Evolutionary conservation across 2,113 vertebrate species (phyloP), one percentile per base, ranked within the genome.

Genomic region (Epinephelus fuscoguttatus): DNA sequence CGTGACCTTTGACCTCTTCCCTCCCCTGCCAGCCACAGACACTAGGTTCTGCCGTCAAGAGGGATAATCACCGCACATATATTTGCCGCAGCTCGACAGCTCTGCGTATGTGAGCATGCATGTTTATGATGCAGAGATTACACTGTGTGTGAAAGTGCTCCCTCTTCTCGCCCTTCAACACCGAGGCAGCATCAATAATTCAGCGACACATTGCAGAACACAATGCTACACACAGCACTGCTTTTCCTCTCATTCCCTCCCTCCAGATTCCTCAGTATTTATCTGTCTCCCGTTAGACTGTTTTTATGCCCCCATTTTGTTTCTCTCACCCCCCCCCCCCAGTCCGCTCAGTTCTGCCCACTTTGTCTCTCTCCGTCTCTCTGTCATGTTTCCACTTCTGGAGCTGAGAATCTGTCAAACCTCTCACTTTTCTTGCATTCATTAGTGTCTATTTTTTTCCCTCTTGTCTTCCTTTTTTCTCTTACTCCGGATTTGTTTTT

Each of bases 121-220:
- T 72, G 69, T 74, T 83, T 75, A 75, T 52, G 70, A 80, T 78
- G 62, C 73, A 23, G 75, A 85, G 74, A 71, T 87, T 69, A 50
- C 30, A 2, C 33, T 1, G 57, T 68, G 45, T 45, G 74, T 77
- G 55, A 86, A 84, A 75, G 80, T 30, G 70, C 63, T 81, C 75
- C 66, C 68, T 89, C 71, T 84, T 89, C 74, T 63, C 62, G 18
- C 87, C 81, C 85, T 89, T 88, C 75, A 81, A 87, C 78, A 73
- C 82, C 40, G 84, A 91, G 78, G 82, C 66, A 71, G 30, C 84
- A 91, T 94, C 84, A 95, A 94, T 94, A 91, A 94, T 95, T 94
- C 82, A 95, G 71, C 77, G 11, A 53, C 67, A 89, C 89, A 89
- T 81, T 70, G 91, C 82, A n/a, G 90, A 88, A 84, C 80, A 82